Evolutionary conservation across 2,888 invertebrate genomes (phyloP), one percentile per base, ranked within the genome.

Genomic region (Criorhina ranunculi): DNA sequence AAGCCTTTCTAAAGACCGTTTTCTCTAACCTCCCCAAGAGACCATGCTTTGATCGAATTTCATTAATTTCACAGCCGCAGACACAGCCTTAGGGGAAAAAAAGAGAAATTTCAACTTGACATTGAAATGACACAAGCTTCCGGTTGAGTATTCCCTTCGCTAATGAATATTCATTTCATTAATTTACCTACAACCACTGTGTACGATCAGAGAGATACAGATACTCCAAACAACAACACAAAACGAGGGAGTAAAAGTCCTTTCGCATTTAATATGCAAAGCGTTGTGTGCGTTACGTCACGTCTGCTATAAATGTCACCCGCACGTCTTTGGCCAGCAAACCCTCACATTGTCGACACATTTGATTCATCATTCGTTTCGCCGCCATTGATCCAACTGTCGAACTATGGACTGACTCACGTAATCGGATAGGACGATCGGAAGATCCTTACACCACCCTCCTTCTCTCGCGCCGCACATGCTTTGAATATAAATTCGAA

Each of bases 101-200:
- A 44, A 35, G 35, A 44, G 49, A 78, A 78, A 78, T 78, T 31
- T 83, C 57, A 46, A 70, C 73, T 75, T 79, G 83, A 83, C 83
- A 83, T 78, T 83, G 83, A 83, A 83, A 55, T 78, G 83, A 79
- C 83, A 75, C 40, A 59, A 57, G 59, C 53, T 83, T 83, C 83
- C 83, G 83, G 83, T 78, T 73, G 66, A 51, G 33, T 53, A 24
- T 60, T 42, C 67, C 62, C 55, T 40, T 62, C 55, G 46, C 31
- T 75, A 83, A 75, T 83, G 78, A 83, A 83, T 83, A 83, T 83
- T 83, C 78, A 79, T 83, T 78, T 69, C 73, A 75, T 73, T 75
- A 73, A 69, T 79, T 83, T 69, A 83, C 78, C 73, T 69, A 78
- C 57, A 64, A 35, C 69, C 37, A 31, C 33, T 40, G 40, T 53